phyloP scores from a whole-genome alignment of 2,113 vertebrate species.

The Neotragus pygmaeus region DNA sequence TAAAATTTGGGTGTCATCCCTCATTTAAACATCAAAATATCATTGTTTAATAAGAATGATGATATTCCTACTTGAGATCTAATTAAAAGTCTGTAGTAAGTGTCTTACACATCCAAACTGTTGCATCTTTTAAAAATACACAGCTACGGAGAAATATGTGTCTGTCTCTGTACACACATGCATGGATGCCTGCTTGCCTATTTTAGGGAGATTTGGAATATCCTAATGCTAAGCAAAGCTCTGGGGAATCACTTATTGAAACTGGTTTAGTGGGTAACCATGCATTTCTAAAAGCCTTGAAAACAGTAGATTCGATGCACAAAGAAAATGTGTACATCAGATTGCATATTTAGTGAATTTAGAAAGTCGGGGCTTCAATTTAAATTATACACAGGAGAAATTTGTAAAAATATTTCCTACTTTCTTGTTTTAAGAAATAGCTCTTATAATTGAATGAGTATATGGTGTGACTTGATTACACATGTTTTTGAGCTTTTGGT shows the following conservation, averaged over 20 bases:
- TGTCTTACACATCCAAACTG: background rate
- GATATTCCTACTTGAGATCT: background rate
- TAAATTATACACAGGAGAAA: background rate
- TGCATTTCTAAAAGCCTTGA: conserved; percentile 8
- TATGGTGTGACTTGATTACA: background rate
- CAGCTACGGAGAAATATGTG: background rate
- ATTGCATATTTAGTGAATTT: background rate
- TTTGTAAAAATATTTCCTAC: background rate
- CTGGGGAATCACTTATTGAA: background rate
- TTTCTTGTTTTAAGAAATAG: background rate
- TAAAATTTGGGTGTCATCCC: background rate
- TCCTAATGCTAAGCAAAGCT: background rate
- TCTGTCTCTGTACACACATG: background rate
- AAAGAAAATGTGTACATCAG: background rate
- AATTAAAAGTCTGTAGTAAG: background rate
- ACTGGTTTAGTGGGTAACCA: background rate
- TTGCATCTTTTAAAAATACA: background rate
- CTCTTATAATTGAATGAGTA: background rate
- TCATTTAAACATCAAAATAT: background rate
- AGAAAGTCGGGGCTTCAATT: background rate
- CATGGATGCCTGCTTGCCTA: background rate
- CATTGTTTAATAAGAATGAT: background rate
- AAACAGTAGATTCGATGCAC: background rate
- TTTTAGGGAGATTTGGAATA: background rate
- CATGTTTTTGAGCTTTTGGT: background rate